phyloP scores from a whole-genome alignment of 2,113 vertebrate genomes.

The Cranoglanis bouderius region DNA sequence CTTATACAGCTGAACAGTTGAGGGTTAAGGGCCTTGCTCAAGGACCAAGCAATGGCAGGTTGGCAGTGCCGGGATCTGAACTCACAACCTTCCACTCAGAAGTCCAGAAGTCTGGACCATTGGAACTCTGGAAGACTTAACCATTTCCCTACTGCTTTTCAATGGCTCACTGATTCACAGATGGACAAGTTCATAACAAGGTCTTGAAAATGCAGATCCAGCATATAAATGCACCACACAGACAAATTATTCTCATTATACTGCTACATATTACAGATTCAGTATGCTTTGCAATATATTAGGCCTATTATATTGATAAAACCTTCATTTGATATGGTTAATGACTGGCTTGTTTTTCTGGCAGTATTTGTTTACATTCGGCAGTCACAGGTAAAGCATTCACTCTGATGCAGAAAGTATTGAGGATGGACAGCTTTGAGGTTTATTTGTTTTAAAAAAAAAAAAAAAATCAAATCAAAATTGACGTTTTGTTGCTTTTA shows the following conservation, averaged over 20 bases:
- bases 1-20: too few relatives aligned
- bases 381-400: not conserved
- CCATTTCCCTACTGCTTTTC: too few relatives aligned
- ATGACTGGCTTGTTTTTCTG: not conserved
- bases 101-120: too few relatives aligned
- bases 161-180: constrained; percentile 18
- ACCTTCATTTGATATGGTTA: not conserved
- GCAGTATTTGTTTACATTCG: not conserved
- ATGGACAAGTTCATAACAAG: constrained; percentile 15
- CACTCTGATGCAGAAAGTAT: not conserved
- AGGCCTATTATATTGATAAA: not conserved
- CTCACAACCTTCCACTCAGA: too few relatives aligned
- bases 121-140: too few relatives aligned
- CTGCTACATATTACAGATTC: not conserved
- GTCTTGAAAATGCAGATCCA: not conserved
- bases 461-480: too few relatives aligned
- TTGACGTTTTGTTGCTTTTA: too few relatives aligned
- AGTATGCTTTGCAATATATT: not conserved
- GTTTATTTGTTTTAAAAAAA: too few relatives aligned
- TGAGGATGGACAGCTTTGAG: not conserved
- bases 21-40: too few relatives aligned
- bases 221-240: not conserved
- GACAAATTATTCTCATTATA: not conserved
- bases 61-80: too few relatives aligned
- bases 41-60: too few relatives aligned